A percentile compares a stretch with the other conserved stretches of the same genome.
Evolutionary conservation across 2,888 invertebrate genomes (phyloP).

Genomic region (Dilophus febrilis): DNA sequence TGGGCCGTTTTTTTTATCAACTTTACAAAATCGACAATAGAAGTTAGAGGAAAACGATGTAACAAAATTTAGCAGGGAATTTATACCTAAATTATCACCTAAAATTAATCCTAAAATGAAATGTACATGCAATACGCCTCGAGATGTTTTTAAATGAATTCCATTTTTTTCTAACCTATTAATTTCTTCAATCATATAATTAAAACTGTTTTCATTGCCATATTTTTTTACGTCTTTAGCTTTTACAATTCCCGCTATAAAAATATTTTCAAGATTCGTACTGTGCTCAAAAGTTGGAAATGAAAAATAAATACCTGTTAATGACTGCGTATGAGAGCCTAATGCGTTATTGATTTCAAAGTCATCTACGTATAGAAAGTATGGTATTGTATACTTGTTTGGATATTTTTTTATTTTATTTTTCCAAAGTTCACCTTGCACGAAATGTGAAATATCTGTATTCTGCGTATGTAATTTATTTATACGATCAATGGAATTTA

Average conservation of each 20-base stretch:
- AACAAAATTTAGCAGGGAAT: neutral
- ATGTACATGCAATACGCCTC: neutral
- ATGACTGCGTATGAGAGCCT: neutral
- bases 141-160: neutral
- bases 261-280: too few relatives aligned
- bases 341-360: too few relatives aligned
- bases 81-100: slow-evolving; percentile 3
- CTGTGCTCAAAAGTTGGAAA: too few relatives aligned
- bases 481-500: neutral
- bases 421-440: neutral
- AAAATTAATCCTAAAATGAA: neutral
- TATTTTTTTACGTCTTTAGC: too few relatives aligned
- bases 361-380: neutral
- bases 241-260: neutral
- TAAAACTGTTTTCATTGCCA: too few relatives aligned
- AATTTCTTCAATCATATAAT: too few relatives aligned
- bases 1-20: neutral
- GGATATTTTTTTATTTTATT: neutral
- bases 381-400: neutral
- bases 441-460: neutral
- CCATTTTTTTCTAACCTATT: neutral
- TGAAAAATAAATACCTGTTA: neutral
- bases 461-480: neutral
- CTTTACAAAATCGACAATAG: neutral
- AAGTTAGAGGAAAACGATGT: neutral